These are phyloP conservation scores for Bombus fervidus DNA, from an alignment of 1,140 invertebrate species.

Conservation along the genomic window DNA sequence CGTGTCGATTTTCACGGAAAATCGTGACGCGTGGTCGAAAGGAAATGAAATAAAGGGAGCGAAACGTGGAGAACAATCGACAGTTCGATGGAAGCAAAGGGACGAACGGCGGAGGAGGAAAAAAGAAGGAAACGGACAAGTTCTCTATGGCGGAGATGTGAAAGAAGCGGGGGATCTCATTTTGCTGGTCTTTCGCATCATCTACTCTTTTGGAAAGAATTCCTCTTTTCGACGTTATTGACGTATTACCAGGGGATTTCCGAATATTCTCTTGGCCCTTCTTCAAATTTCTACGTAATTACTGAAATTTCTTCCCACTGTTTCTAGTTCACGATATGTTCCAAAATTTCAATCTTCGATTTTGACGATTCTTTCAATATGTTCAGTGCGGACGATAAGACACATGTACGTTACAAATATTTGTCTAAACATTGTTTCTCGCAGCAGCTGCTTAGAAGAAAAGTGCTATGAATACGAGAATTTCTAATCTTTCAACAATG, in stretches of 20 bases:
- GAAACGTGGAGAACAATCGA: slow-evolving; percentile 39
- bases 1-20: too few species aligned
- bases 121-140: neutral
- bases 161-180: slow-evolving; percentile 37
- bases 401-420: too few species aligned
- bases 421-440: too few species aligned
- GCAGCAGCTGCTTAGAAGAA: too few species aligned
- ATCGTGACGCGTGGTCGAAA: too few species aligned
- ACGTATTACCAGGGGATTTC: slow-evolving; percentile 1
- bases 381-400: too few species aligned
- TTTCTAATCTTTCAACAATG: too few species aligned
- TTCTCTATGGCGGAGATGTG: neutral
- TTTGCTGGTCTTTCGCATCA: slow-evolving; percentile 29
- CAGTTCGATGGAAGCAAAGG: slow-evolving; percentile 13
- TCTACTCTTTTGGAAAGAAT: slow-evolving; percentile 6
- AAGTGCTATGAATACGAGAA: too few species aligned
- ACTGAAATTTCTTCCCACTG: neutral
- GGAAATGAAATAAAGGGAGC: neutral
- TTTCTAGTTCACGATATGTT: neutral
- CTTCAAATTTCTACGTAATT: neutral
- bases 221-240: neutral
- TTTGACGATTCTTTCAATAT: neutral
- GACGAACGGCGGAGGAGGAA: too few species aligned
- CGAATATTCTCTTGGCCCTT: neutral
- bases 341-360: neutral